These are phyloP conservation scores for Caenorhabditis sulstoni DNA, from an alignment of 2,888 invertebrate genomes.

Conservation along the genomic window DNA sequence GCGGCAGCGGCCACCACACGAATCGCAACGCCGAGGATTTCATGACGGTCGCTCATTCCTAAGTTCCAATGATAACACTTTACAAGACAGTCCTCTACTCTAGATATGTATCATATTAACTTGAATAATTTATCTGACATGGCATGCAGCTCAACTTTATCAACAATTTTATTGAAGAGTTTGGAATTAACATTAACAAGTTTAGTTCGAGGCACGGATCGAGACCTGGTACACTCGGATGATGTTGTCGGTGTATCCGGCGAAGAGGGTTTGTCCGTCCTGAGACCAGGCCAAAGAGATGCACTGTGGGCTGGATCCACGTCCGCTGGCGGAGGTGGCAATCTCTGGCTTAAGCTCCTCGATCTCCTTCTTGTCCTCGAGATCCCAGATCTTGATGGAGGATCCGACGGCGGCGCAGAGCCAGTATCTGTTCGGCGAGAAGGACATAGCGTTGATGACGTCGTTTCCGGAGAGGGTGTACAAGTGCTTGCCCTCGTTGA, in stretches of 20 bases:
- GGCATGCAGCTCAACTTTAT: conserved; percentile 35
- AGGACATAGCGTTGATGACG: conserved; percentile 97
- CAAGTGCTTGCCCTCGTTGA: conserved; percentile 98
- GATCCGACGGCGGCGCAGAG: conserved; percentile 98
- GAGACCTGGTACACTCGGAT: conserved; percentile 98
- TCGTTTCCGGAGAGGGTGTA: conserved; percentile 99
- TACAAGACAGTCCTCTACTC: neutral
- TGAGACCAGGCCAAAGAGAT: conserved; percentile 95
- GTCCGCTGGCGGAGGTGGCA: conserved; percentile 82
- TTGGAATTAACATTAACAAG: conserved; percentile 56
- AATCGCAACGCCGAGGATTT: conserved; percentile 59
- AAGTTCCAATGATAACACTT: too few species aligned
- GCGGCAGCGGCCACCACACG: conserved; percentile 66
- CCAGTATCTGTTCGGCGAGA: conserved; percentile 98
- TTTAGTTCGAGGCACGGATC: conserved; percentile 60
- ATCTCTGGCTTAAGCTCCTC: conserved; percentile 98
- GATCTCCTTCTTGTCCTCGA: conserved; percentile 99
- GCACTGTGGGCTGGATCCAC: conserved; percentile 88
- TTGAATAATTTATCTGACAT: conserved; percentile 43
- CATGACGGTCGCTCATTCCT: conserved; percentile 61
- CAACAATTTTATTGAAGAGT: conserved; percentile 60
- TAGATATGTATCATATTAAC: conserved; percentile 41
- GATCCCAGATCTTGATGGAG: conserved; percentile 98
- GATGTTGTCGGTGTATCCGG: conserved; percentile 94
- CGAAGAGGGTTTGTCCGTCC: conserved; percentile 97